A percentile compares a stretch with the other conserved stretches of the same genome.
These are phyloP conservation scores for Dynastes hyllus DNA, from an alignment of 2,888 invertebrate species.

Conservation along the genomic window DNA sequence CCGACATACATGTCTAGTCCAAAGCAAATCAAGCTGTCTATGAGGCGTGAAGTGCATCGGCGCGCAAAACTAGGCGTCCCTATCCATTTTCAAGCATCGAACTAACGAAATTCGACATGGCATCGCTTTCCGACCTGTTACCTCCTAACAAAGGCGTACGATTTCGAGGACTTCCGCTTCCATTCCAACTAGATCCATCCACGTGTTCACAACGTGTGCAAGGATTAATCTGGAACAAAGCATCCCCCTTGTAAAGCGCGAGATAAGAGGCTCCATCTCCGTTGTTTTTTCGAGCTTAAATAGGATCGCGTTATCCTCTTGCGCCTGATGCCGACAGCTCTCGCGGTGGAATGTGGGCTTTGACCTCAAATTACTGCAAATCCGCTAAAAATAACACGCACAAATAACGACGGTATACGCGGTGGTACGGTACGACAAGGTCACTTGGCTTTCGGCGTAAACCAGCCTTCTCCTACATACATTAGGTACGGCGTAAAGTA, in stretches of 20 bases:
- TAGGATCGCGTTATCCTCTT: conserved; percentile 2
- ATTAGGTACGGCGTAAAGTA: too few relatives aligned
- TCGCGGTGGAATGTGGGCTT: conserved; percentile 14
- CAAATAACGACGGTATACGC: conserved; percentile 22
- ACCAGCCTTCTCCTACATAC: too few relatives aligned
- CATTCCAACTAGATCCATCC: neutral
- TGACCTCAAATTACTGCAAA: conserved; percentile 32
- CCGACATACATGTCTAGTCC: too few relatives aligned
- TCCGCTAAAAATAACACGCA: conserved; percentile 29
- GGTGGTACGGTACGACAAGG: conserved; percentile 9
- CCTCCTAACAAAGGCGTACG: conserved; percentile 8
- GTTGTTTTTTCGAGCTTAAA: neutral
- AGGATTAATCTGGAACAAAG: neutral
- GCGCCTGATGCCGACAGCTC: neutral
- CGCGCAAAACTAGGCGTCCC: too few relatives aligned
- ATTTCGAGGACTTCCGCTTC: conserved; percentile 3
- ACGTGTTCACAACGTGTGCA: neutral
- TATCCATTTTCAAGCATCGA: too few relatives aligned
- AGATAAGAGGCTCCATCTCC: neutral
- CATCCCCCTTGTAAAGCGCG: neutral
- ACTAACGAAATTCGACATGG: too few relatives aligned
- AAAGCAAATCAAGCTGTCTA: too few relatives aligned
- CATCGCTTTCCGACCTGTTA: neutral
- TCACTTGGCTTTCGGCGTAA: neutral
- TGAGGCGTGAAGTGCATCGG: too few relatives aligned